These are phyloP conservation scores for Rhinatrema bivittatum DNA, from an alignment of 2,797 vertebrate genomes.

Conservation along the genomic window DNA sequence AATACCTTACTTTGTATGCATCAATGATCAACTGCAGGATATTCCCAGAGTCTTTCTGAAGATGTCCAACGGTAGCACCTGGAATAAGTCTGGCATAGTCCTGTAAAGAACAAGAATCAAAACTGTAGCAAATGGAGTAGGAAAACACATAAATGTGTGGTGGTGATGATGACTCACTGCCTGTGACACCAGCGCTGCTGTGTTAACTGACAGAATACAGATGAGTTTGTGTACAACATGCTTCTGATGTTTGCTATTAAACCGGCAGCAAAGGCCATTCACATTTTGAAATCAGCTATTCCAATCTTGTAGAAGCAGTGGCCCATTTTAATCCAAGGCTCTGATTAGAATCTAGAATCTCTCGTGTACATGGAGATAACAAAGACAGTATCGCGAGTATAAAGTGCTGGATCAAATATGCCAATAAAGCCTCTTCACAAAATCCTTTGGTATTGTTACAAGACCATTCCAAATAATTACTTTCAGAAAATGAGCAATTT, in stretches of 20 bases:
- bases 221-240: too few species aligned
- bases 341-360: too few species aligned
- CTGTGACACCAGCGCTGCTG: too few species aligned
- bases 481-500: slow-evolving; percentile 27
- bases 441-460: slow-evolving; percentile 17
- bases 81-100: slow-evolving; percentile 93
- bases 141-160: not conserved
- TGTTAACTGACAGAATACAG: too few species aligned
- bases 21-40: slow-evolving; percentile 87
- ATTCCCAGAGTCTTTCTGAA: slow-evolving; percentile 82
- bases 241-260: too few species aligned
- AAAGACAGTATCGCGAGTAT: slow-evolving; percentile 1
- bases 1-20: slow-evolving; percentile 80
- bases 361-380: too few species aligned
- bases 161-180: too few species aligned
- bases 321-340: too few species aligned
- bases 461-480: slow-evolving; percentile 17
- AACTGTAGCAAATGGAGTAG: not conserved
- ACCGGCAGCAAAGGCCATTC: too few species aligned
- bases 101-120: slow-evolving; percentile 46
- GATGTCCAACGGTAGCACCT: slow-evolving; percentile 83
- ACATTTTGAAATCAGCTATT: too few species aligned
- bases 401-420: not conserved
- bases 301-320: too few species aligned
- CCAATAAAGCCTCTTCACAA: slow-evolving; percentile 20